These are phyloP conservation scores for Chiloscyllium plagiosum DNA, from an alignment of 2,113 vertebrate genomes.

Conservation along the genomic window DNA sequence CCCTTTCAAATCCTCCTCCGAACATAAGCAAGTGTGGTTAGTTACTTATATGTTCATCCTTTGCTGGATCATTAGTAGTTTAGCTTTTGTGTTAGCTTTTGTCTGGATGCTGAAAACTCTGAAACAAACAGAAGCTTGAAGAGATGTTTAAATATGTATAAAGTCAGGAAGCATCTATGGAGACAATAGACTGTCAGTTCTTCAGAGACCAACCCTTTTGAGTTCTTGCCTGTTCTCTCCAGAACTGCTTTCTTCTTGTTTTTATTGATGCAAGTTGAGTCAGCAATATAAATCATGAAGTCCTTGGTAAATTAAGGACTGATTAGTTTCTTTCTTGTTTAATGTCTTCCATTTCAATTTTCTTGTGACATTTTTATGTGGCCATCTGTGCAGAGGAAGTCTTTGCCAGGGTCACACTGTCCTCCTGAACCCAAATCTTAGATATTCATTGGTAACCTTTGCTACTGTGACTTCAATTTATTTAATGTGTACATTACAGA, in stretches of 20 bases:
- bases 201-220: neutral
- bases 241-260: neutral
- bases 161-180: neutral
- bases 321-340: neutral
- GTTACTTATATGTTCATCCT: neutral
- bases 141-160: neutral
- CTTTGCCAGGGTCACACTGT: neutral
- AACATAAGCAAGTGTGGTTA: neutral
- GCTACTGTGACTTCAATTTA: neutral
- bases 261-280: neutral
- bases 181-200: neutral
- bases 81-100: neutral
- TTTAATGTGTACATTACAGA: neutral
- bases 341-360: neutral
- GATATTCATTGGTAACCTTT: neutral
- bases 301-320: neutral
- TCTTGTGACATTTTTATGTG: neutral
- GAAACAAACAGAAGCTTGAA: neutral
- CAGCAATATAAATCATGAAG: neutral
- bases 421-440: neutral
- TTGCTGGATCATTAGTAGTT: neutral
- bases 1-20: neutral
- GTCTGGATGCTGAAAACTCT: neutral
- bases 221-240: neutral
- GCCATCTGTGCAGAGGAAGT: neutral